These are phyloP conservation scores for Petrophora chlorosata DNA, from an alignment of 2,888 invertebrate genomes.

Conservation along the genomic window DNA sequence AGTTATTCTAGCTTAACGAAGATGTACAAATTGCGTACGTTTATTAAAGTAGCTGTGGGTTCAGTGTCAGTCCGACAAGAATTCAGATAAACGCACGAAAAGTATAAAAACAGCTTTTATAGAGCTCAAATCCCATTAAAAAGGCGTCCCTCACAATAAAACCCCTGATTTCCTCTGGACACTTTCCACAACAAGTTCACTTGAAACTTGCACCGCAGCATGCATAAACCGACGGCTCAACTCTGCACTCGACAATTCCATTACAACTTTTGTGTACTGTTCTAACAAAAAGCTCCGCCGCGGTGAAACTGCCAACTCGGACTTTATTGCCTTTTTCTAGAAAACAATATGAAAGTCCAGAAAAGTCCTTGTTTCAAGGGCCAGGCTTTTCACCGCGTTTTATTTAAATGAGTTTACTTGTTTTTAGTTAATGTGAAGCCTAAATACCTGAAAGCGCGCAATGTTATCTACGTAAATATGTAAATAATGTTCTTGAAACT, in stretches of 20 bases:
- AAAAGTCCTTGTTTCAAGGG: background rate
- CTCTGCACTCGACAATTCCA: slow-evolving; percentile 43
- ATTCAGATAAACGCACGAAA: too few species aligned
- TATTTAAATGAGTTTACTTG: slow-evolving; percentile 22
- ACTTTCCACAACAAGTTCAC: slow-evolving; percentile 35
- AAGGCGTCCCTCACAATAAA: slow-evolving; percentile 1
- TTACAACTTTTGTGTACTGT: slow-evolving; percentile 35
- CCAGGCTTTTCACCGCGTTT: slow-evolving; percentile 10
- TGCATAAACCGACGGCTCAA: slow-evolving; percentile 26
- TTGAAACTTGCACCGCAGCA: slow-evolving; percentile 41
- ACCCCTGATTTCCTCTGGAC: slow-evolving; percentile 10
- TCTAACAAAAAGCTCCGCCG: slow-evolving; percentile 24
- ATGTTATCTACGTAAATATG: too few species aligned
- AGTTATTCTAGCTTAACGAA: too few species aligned
- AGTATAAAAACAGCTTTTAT: too few species aligned
- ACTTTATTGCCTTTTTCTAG: slow-evolving; percentile 33
- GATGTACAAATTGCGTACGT: too few species aligned
- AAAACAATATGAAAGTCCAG: slow-evolving; percentile 8
- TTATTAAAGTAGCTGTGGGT: too few species aligned
- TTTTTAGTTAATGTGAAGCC: slow-evolving; percentile 11
- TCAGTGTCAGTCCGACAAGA: too few species aligned
- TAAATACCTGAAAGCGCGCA: background rate
- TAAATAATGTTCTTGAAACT: too few species aligned
- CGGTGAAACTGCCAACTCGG: slow-evolving; percentile 32
- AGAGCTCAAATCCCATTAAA: too few species aligned